These are phyloP conservation scores for Hydraecia micacea DNA, from an alignment of 2,888 invertebrate genomes.

Conservation along the genomic window DNA sequence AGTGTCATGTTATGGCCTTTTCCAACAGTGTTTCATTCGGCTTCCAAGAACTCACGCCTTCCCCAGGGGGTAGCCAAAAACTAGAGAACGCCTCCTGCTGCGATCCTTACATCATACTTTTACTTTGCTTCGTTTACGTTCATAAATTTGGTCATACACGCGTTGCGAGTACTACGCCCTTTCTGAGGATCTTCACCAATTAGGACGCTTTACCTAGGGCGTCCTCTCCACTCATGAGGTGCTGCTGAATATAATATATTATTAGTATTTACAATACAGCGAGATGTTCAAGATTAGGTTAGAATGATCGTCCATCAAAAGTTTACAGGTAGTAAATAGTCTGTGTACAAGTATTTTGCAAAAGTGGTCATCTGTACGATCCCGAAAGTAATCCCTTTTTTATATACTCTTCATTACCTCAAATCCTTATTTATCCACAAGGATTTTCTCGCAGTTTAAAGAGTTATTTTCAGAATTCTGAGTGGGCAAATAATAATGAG, in stretches of 20 bases:
- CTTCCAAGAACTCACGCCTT: neutral
- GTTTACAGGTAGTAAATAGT: neutral
- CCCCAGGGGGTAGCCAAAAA: neutral
- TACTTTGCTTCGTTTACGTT: neutral
- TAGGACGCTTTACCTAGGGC: neutral
- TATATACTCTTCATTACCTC: neutral
- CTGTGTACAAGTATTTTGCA: neutral
- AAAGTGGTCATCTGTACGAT: neutral
- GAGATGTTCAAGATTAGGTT: neutral
- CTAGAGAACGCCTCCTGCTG: neutral
- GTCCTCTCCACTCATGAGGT: neutral
- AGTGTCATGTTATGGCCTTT: neutral
- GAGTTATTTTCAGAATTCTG: neutral
- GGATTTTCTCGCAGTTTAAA: neutral
- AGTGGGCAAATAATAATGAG: neutral
- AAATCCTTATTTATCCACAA: neutral
- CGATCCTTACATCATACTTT: neutral
- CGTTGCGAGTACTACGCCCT: no score
- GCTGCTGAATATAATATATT: neutral
- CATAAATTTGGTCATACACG: neutral
- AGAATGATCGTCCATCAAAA: neutral
- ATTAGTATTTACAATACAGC: neutral
- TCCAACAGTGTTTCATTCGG: neutral
- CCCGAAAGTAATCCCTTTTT: neutral
- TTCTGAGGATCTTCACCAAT: neutral